Evolutionary conservation across 2,113 vertebrate species (phyloP), one percentile per base, ranked within the genome.

Genomic region (Suncus etruscus): DNA sequence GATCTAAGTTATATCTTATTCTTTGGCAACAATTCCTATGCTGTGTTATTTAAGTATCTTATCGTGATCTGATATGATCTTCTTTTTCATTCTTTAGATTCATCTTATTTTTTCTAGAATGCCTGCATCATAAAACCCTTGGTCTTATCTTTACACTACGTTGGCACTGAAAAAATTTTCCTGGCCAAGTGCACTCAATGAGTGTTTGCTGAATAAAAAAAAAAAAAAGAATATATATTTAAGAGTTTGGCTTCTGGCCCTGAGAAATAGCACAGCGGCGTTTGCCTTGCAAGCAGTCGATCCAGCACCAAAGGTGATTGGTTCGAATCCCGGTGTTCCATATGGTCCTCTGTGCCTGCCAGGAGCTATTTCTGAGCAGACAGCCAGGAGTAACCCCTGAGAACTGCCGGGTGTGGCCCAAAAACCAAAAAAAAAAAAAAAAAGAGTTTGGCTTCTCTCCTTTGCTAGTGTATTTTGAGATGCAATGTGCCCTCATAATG

Each of bases 381-480:
- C n/a, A n/a, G n/a, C n/a, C n/a, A n/a, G n/a, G n/a, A n/a, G n/a
- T n/a, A n/a, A n/a, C n/a, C n/a, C n/a, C n/a, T n/a, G n/a, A n/a
- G n/a, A n/a, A n/a, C n/a, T n/a, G n/a, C n/a, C n/a, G n/a, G n/a
- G n/a, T n/a, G n/a, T n/a, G n/a, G n/a, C n/a, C n/a, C n/a, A n/a
- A n/a, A n/a, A n/a, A n/a, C n/a, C n/a, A n/a, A 65, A 69, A 32
- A 63, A 66, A 85, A 92, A 50, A 31, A 6, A 15, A 68, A 47
- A 63, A 92, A 61, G 45, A 11, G 25, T 80, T 83, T 88, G 65
- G 22, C 39, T 85, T 65, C 65, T 91, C 31, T 93, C 51, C 70
- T 31, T 90, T 93, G 54, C n/a, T 86, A 87, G 10, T 73, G 69
- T 48, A 81, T 78, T 45, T 69, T 16, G n/a, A 93, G 77, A 78